A percentile compares a stretch with the other conserved stretches of the same genome.
These are phyloP conservation scores for Linyphia triangularis DNA, from an alignment of 2,888 invertebrate species.

Conservation along the genomic window DNA sequence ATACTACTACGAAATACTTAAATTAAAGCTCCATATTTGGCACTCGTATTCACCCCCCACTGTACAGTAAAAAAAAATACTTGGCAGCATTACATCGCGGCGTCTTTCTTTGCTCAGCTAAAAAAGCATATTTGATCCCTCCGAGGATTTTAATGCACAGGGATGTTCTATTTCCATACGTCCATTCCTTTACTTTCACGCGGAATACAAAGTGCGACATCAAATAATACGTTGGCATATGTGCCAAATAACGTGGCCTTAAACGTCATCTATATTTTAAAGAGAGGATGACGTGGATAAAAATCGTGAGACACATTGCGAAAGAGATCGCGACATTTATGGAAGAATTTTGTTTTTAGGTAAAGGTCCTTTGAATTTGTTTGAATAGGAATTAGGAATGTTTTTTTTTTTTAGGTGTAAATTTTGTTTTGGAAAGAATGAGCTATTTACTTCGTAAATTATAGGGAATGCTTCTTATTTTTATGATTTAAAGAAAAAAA, in stretches of 20 bases:
- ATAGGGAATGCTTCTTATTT: too few species aligned
- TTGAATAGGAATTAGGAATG: too few species aligned
- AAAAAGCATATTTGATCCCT: neutral
- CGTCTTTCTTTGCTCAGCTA: neutral
- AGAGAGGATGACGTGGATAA: neutral
- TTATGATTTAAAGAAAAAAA: too few species aligned
- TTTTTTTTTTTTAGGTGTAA: too few species aligned
- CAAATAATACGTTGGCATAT: neutral
- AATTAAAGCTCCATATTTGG: too few species aligned
- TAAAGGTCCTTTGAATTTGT: too few species aligned
- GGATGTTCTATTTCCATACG: neutral
- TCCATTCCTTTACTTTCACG: neutral
- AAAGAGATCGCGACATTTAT: neutral
- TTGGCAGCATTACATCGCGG: neutral
- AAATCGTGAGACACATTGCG: neutral
- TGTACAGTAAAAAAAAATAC: too few species aligned
- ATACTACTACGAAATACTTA: too few species aligned
- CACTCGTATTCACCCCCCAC: too few species aligned
- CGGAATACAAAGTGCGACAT: neutral
- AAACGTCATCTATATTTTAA: conserved; percentile 3
- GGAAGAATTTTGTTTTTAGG: neutral
- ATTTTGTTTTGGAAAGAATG: too few species aligned
- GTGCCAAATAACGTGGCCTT: neutral
- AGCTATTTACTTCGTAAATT: too few species aligned
- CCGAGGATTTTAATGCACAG: neutral